phyloP scores from a whole-genome alignment of 2,113 vertebrate species.

The Rhodinocichla rosea region DNA sequence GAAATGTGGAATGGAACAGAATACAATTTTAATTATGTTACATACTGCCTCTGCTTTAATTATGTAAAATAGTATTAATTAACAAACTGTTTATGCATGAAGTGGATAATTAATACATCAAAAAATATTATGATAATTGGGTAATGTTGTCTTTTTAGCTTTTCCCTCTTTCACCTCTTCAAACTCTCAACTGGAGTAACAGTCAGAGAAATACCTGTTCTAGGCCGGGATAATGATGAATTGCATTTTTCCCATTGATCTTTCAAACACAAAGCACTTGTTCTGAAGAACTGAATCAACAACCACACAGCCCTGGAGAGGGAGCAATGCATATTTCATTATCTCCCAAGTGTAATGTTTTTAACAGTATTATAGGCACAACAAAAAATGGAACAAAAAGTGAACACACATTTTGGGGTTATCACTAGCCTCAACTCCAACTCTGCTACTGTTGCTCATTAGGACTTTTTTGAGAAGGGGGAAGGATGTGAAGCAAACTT shows the following conservation, averaged over 20 bases:
- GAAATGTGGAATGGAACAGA: neutral
- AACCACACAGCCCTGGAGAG: neutral
- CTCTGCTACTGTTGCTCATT: fast-evolving
- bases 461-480: neutral
- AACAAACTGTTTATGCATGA: neutral
- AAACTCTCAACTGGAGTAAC: neutral
- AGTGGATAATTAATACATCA: neutral
- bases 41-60: neutral
- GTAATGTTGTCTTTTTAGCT: neutral
- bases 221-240: neutral
- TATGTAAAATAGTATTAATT: constrained; percentile 18
- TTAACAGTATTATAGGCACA: neutral
- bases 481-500: neutral
- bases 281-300: neutral
- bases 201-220: neutral
- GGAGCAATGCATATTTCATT: neutral
- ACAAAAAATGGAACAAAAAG: neutral
- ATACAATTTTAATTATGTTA: neutral
- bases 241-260: neutral
- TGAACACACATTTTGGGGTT: neutral
- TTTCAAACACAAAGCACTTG: neutral
- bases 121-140: neutral
- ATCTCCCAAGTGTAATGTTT: neutral
- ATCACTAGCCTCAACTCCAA: neutral
- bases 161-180: neutral